Conservation (phyloP, 2,797 vertebrate genomes). For the Eulemur albifrons region DNA sequence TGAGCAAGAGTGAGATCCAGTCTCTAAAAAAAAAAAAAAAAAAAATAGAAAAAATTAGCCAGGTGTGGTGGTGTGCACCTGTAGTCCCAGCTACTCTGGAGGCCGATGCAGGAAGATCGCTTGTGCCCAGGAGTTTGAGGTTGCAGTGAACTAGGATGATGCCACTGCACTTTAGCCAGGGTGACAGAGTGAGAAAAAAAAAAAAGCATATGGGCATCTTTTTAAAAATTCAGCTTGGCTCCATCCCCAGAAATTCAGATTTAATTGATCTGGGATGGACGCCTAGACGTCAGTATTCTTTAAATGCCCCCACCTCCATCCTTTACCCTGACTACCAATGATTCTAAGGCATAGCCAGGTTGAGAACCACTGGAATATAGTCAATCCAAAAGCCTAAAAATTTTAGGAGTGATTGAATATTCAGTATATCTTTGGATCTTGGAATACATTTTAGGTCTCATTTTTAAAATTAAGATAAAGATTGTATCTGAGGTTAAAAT, state of each 20-base stretch:
- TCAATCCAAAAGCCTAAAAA: not conserved
- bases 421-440: not conserved
- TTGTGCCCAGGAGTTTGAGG: not conserved
- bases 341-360: not conserved
- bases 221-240: not conserved
- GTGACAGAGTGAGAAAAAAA: not conserved
- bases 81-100: not conserved
- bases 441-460: not conserved
- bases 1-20: not conserved
- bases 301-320: not conserved
- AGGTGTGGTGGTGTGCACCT: not conserved
- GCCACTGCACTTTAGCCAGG: not conserved
- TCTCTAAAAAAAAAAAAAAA: not conserved
- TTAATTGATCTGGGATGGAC: not conserved
- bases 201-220: not conserved
- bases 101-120: not conserved
- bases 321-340: not conserved
- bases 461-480: constrained; percentile 60
- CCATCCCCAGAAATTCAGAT: not conserved
- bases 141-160: not conserved
- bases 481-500: constrained; percentile 31
- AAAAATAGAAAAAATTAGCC: not conserved
- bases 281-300: not conserved
- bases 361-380: not conserved
- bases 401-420: not conserved